These are phyloP conservation scores for Neodiprion virginianus DNA, from an alignment of 1,140 invertebrate genomes.

Conservation along the genomic window DNA sequence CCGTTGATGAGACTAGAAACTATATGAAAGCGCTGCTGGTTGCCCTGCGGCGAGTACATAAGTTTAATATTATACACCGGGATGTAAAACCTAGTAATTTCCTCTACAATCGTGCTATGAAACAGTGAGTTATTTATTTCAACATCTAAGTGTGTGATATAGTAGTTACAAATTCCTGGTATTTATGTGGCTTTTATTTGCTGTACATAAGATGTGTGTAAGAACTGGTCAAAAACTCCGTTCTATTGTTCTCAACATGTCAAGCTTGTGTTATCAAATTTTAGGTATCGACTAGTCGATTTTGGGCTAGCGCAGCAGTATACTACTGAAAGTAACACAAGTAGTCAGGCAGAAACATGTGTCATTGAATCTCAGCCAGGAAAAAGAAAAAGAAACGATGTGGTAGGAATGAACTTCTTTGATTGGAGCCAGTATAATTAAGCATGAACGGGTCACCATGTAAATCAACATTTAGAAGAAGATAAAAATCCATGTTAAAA, in stretches of 20 bases:
- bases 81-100: slow-evolving; percentile 96
- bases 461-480: too few relatives aligned
- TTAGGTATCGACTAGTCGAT: slow-evolving; percentile 80
- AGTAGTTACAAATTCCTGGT: slow-evolving; percentile 14
- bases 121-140: slow-evolving; percentile 64
- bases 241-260: neutral
- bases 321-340: slow-evolving; percentile 27
- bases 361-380: slow-evolving; percentile 17
- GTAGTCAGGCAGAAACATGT: slow-evolving; percentile 23
- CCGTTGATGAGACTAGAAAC: slow-evolving; percentile 72
- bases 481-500: too few relatives aligned
- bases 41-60: slow-evolving; percentile 82
- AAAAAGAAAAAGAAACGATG: slow-evolving; percentile 51
- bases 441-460: too few relatives aligned
- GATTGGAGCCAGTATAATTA: too few relatives aligned
- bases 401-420: slow-evolving; percentile 36
- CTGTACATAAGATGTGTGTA: neutral
- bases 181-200: neutral
- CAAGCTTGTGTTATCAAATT: slow-evolving; percentile 25
- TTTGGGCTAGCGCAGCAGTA: slow-evolving; percentile 85
- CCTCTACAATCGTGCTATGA: slow-evolving; percentile 80
- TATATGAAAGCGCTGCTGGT: slow-evolving; percentile 86
- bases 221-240: too few relatives aligned
- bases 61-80: slow-evolving; percentile 86
- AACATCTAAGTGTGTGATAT: slow-evolving; percentile 21